These are phyloP conservation scores for Osmerus eperlanus DNA, from an alignment of 2,113 vertebrate genomes.

Conservation along the genomic window DNA sequence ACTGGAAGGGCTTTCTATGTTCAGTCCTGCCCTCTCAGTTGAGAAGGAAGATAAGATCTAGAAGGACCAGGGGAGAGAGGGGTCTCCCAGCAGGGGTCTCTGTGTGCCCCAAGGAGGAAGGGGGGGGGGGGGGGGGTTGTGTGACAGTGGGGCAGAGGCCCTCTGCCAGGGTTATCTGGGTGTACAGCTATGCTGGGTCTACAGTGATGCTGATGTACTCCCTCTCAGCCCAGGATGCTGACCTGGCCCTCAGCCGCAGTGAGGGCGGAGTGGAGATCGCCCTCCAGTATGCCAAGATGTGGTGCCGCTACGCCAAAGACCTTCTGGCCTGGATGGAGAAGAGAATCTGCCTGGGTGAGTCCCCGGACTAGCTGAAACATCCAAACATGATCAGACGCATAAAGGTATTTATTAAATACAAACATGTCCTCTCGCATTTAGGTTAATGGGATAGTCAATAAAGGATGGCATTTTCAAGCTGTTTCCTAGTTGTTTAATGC, in stretches of 20 bases:
- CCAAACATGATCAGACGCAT: not conserved
- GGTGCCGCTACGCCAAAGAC: constrained; percentile 92
- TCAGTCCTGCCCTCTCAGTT: not conserved
- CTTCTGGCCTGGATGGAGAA: constrained; percentile 89
- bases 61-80: not conserved
- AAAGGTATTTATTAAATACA: not conserved
- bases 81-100: not conserved
- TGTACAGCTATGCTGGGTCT: constrained; percentile 19
- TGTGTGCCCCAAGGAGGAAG: not conserved
- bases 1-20: too few species aligned
- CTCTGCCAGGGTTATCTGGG: constrained; percentile 20
- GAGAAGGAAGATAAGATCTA: not conserved
- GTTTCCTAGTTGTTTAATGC: too few species aligned
- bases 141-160: constrained; percentile 5
- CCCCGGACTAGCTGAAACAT: not conserved
- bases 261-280: constrained; percentile 84
- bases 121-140: not conserved
- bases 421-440: not conserved
- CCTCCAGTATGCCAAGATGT: constrained; percentile 84
- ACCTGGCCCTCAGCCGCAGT: constrained; percentile 76
- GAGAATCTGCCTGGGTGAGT: constrained; percentile 81
- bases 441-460: too few species aligned
- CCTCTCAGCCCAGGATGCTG: constrained; percentile 80
- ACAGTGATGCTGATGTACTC: constrained; percentile 68
- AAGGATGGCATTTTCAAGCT: too few species aligned